Evolutionary conservation across 2,888 invertebrate species (phyloP).

Genomic region (Yponomeuta plumbellus): DNA sequence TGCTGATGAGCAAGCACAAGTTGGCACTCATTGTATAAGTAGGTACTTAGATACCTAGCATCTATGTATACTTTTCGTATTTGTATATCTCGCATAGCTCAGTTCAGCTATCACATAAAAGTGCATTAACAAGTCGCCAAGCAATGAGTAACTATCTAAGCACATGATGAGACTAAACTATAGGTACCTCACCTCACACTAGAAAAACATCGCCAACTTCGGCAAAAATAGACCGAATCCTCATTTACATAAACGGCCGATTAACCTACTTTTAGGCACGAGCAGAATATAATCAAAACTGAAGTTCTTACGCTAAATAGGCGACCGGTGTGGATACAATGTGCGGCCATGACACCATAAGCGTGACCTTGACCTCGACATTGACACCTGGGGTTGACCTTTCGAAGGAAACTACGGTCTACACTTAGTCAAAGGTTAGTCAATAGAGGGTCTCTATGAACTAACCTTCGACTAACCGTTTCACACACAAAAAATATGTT

Average conservation of each 20-base stretch:
- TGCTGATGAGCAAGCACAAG: no score
- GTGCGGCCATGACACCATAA: neutral
- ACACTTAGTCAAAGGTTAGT: no score
- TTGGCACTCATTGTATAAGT: no score
- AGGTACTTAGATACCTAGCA: no score
- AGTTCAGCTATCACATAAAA: no score
- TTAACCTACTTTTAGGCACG: neutral
- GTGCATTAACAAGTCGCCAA: no score
- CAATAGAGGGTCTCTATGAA: neutral
- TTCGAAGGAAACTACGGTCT: neutral
- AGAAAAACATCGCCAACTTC: neutral
- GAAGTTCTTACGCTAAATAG: neutral
- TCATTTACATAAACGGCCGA: neutral
- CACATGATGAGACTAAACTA: no score
- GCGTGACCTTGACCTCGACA: neutral
- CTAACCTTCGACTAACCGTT: neutral
- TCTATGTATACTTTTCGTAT: no score
- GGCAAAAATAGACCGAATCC: neutral
- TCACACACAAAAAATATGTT: no score
- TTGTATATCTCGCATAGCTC: no score
- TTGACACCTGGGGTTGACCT: neutral
- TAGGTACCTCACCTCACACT: neutral
- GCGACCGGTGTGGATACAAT: neutral
- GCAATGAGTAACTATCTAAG: no score
- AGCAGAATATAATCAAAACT: neutral